Evolutionary conservation across 1,140 invertebrate species (phyloP).

Genomic region (Platyscapa corneri): DNA sequence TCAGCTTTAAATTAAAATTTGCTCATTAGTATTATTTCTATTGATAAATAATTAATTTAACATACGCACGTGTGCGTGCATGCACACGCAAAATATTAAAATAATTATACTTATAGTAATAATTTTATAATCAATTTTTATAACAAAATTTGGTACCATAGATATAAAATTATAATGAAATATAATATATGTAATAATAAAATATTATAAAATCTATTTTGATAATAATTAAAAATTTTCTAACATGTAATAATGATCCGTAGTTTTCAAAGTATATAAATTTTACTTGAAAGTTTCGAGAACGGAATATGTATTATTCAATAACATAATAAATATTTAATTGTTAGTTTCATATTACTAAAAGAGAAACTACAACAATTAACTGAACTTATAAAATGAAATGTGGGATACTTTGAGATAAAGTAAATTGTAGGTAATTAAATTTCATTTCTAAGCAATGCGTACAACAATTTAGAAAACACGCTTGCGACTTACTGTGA

Average conservation of each 20-base stretch:
- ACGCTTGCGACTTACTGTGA: conserved; percentile 25
- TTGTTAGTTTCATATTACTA: neutral
- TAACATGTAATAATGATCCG: neutral
- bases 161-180: no score
- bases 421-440: conserved; percentile 38
- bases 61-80: no score
- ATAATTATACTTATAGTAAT: no score
- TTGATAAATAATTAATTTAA: no score
- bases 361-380: conserved; percentile 3
- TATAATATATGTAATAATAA: no score
- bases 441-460: conserved; percentile 40
- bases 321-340: neutral
- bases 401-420: conserved; percentile 3
- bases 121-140: no score
- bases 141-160: no score
- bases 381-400: conserved; percentile 38
- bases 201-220: neutral
- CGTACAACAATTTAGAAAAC: conserved; percentile 31
- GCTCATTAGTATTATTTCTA: no score
- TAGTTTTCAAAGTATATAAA: neutral
- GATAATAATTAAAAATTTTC: neutral
- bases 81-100: no score
- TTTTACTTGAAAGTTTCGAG: neutral
- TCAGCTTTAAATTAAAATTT: no score
- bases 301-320: neutral